Percentiles rank a stretch among this genome's conserved stretches.
Conservation (phyloP, 2,113 vertebrate genomes). For the Notarius quadriscutis region DNA sequence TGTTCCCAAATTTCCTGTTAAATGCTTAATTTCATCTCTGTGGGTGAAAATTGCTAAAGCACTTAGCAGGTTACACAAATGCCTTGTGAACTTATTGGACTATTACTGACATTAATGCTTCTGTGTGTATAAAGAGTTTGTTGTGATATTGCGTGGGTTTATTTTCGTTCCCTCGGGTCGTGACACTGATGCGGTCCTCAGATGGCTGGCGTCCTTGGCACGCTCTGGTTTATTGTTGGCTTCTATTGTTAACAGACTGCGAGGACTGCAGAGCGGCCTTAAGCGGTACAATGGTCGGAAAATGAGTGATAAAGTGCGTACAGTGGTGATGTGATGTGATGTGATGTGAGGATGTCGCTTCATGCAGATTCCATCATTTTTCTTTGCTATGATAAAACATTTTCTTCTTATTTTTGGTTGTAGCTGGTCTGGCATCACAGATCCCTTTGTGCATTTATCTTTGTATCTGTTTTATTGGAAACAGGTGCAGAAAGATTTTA, state of each 20-base stretch:
- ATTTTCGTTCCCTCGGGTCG: slow-evolving; percentile 26
- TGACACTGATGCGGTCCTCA: slow-evolving; percentile 29
- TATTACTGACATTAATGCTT: slow-evolving; percentile 35
- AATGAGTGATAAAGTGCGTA: not conserved
- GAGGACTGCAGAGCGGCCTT: not conserved
- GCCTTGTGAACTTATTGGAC: slow-evolving; percentile 47
- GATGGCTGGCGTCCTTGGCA: slow-evolving; percentile 22
- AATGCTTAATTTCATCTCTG: not conserved
- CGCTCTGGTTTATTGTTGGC: not conserved
- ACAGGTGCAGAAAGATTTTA: slow-evolving; percentile 23
- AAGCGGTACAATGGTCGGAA: not conserved
- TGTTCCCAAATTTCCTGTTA: not conserved
- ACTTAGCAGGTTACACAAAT: slow-evolving; percentile 53
- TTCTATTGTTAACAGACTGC: not conserved
- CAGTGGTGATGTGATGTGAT: not conserved
- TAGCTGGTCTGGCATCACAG: not conserved
- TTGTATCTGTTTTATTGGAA: slow-evolving; percentile 1
- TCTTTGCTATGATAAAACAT: not conserved
- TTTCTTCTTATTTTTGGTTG: slow-evolving; percentile 30
- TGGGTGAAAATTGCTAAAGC: slow-evolving; percentile 30
- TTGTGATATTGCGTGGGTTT: slow-evolving; percentile 24
- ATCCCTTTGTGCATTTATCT: not conserved
- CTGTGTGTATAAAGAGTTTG: not conserved
- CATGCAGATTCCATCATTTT: not conserved
- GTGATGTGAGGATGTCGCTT: not conserved